Percentiles rank a stretch among this genome's conserved stretches.
These are phyloP conservation scores for Champsocephalus gunnari DNA, from an alignment of 2,797 vertebrate genomes.

Conservation along the genomic window DNA sequence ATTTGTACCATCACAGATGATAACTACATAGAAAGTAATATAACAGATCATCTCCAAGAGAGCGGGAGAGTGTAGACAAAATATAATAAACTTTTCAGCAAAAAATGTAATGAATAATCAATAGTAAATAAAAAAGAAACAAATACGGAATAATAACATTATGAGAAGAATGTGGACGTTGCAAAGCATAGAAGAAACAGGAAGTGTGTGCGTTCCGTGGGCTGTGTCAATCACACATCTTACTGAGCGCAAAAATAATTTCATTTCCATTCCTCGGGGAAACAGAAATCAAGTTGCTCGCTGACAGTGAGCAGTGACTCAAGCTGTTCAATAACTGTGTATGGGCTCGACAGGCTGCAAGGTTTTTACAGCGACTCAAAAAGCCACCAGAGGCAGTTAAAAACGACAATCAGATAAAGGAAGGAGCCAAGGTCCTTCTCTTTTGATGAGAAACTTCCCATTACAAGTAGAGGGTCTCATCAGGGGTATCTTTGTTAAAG, in stretches of 20 bases:
- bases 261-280: conserved; percentile 60
- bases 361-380: conserved; percentile 30
- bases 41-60: background rate
- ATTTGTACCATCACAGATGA: background rate
- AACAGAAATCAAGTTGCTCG: conserved; percentile 67
- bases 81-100: conserved; percentile 23
- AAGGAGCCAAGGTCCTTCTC: conserved; percentile 23
- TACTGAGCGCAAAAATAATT: conserved; percentile 59
- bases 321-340: conserved; percentile 64
- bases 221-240: conserved; percentile 62
- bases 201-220: conserved; percentile 29
- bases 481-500: conserved; percentile 31
- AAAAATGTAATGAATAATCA: conserved; percentile 7
- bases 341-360: conserved; percentile 35
- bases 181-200: conserved; percentile 21
- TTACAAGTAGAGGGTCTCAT: conserved; percentile 51
- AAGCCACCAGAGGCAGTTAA: conserved; percentile 49
- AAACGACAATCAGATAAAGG: conserved; percentile 54
- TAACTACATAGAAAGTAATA: background rate
- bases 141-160: conserved; percentile 2
- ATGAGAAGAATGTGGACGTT: conserved; percentile 16
- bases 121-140: background rate
- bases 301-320: conserved; percentile 67
- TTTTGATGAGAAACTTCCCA: conserved; percentile 33
- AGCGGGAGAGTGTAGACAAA: background rate